Base-by-base conservation (phyloP, 2,888 invertebrate species). In the Tetheella fluctuosa region DNA sequence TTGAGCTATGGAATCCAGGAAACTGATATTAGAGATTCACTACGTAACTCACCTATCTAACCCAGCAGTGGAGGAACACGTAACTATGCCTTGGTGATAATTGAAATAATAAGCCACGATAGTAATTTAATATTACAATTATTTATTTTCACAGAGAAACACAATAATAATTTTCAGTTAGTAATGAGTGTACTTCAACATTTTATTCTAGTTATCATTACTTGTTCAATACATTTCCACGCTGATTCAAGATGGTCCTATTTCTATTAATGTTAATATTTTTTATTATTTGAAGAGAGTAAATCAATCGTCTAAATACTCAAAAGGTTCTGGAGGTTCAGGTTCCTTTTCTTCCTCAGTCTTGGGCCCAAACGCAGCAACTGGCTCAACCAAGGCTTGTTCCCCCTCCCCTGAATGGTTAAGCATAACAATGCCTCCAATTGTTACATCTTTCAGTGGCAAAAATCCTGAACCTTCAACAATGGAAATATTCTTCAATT, bases 251-350 rank as follows among this genome's bases (percentile, higher is more conserved):
- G 75, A 70, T 71, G 66, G 74, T 77, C 77, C 77, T 86, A 86
- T 67, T 64, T 62, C 76, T 81, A 81, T 64, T 61, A 64, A 59
- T 53, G 48, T 55, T 34, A 55, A 64, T 65, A 68, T 61, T 64
- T 74, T 68, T 69, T 68, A 68, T 79, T 82, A 85, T 74, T 71
- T 70, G 64, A 81, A 83, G 59, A 79, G 65, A 69, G 69, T 76
- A 70, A 78, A 85, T 94, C 94, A 96, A 86, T 97, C 97, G 88
- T 99, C 99, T 75, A 95, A 95, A 92, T 97, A 99, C 91, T 99
- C 98, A 85, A 99, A 99, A 68, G 99, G 98, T 94, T 99, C 99
- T 81, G 99, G 99, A 53, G 99, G 98, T 79, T 98, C 98, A 0
- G 99, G 98, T 89, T 99, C 99, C 80, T 98, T 98, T 76, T 98